Percentiles rank a stretch among this genome's conserved stretches.
phyloP scores from a whole-genome alignment of 1,140 invertebrate genomes.

The Aricia agestis region DNA sequence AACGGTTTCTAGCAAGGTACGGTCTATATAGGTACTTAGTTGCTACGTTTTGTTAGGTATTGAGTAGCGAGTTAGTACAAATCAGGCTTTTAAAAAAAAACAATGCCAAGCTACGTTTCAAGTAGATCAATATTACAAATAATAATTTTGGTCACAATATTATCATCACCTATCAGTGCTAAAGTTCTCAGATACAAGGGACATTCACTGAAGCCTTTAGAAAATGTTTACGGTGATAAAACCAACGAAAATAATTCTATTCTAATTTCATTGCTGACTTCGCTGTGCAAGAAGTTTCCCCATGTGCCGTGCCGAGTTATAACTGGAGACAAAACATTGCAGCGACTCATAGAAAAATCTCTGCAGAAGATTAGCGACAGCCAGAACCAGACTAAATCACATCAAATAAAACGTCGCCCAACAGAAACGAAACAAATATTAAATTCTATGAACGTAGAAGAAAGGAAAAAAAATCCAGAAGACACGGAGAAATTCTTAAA shows the following conservation, averaged over 20 bases:
- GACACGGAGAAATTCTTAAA: conserved; percentile 32
- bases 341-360: conserved; percentile 54
- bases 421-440: conserved; percentile 35
- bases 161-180: conserved; percentile 24
- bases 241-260: conserved; percentile 29
- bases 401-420: conserved; percentile 36
- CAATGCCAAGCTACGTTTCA: neutral
- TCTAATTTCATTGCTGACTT: conserved; percentile 53
- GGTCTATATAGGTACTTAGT: too few species aligned
- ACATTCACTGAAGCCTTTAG: conserved; percentile 42
- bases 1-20: too few species aligned
- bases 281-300: conserved; percentile 60
- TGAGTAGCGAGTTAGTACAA: too few species aligned
- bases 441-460: conserved; percentile 39
- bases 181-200: conserved; percentile 59
- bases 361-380: conserved; percentile 52
- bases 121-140: neutral
- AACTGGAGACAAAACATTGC: conserved; percentile 44
- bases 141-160: conserved; percentile 17
- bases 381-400: too few species aligned
- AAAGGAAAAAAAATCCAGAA: conserved; percentile 51
- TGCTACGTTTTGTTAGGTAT: too few species aligned
- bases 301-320: conserved; percentile 57
- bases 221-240: neutral
- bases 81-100: neutral